phyloP scores from a whole-genome alignment of 1,140 invertebrate species.

The Hestina assimilis region DNA sequence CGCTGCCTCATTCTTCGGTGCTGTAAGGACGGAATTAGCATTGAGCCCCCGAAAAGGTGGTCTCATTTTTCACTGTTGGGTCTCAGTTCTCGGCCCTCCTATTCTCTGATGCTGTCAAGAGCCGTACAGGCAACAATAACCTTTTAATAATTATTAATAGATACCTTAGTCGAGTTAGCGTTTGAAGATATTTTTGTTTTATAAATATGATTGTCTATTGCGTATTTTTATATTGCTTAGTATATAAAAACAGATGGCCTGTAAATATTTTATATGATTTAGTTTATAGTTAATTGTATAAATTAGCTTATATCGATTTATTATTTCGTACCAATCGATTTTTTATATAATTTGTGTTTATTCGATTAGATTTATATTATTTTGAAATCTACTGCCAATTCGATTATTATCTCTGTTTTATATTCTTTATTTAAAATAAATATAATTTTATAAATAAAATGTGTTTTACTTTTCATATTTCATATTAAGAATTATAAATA shows the following conservation, averaged over 20 bases:
- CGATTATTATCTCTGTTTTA: conserved; percentile 54
- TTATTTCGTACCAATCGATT: conserved; percentile 50
- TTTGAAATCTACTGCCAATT: conserved; percentile 60
- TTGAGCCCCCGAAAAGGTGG: too few relatives aligned
- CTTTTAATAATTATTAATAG: too few relatives aligned
- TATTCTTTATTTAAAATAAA: conserved; percentile 70
- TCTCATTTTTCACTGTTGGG: too few relatives aligned
- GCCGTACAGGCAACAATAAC: too few relatives aligned
- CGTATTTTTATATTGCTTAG: conserved; percentile 20
- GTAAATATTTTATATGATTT: conserved; percentile 62
- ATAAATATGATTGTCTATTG: not conserved
- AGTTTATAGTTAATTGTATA: conserved; percentile 38
- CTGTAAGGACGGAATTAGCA: too few relatives aligned
- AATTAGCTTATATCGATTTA: conserved; percentile 35
- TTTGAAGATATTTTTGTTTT: not conserved
- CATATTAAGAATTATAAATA: not conserved
- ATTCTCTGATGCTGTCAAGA: too few relatives aligned
- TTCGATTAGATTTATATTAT: conserved; percentile 41
- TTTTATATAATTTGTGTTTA: conserved; percentile 34
- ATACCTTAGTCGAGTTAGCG: too few relatives aligned
- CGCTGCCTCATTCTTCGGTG: too few relatives aligned
- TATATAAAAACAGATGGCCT: conserved; percentile 55
- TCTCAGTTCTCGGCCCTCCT: too few relatives aligned
- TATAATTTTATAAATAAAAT: conserved; percentile 61
- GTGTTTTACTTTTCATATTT: conserved; percentile 31